Evolutionary conservation across 1,140 invertebrate species (phyloP), one percentile per base, ranked within the genome.

Genomic region (Listronotus bonariensis): DNA sequence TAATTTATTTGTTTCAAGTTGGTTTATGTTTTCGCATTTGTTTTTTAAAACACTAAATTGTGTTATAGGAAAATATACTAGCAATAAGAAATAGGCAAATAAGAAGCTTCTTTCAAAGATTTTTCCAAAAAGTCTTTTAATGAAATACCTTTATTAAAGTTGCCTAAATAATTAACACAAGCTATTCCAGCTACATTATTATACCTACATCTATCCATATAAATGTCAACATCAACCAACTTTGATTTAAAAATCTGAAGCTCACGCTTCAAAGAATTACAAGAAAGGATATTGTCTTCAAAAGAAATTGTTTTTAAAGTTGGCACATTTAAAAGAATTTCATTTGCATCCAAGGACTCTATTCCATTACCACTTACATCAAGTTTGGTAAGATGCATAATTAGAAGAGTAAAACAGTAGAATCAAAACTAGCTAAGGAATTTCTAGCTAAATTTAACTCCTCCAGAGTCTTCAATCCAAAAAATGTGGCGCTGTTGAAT

Each of bases 121-220:
- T 64, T 64, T 6, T 46, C 26, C 31, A 64, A 46, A 38, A 64
- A 64, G 48, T 64, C 55, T 11, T 56, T 26, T 17, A 64, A 31
- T 12, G 62, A 48, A 18, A 62, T 45, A 12, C 36, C 34, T 17
- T 62, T 9, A 12, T 8, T 51, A 1, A 69, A 31, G 11, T 38
- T 26, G 20, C 65, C 55, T 15, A 55, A 60, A 31, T 73, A 61
- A 36, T 34, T 9, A 5, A 70, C 65, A 58, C 76, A 77, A 17
- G 71, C 74, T 49, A 77, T 73, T n/a, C 74, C 75, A 43, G 74
- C 72, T 17, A 76, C 67, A 48, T 77, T 77, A 32, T 69, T 68
- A 10, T 73, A 55, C n/a, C 76, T 63, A 65, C 69, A 76, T 34
- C 68, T 60, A 9, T 55, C 63, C 38, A 26, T n/a, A 12, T 55